Evolutionary conservation across 2,113 vertebrate species (phyloP).

Genomic region (Mormyrus iriodes): DNA sequence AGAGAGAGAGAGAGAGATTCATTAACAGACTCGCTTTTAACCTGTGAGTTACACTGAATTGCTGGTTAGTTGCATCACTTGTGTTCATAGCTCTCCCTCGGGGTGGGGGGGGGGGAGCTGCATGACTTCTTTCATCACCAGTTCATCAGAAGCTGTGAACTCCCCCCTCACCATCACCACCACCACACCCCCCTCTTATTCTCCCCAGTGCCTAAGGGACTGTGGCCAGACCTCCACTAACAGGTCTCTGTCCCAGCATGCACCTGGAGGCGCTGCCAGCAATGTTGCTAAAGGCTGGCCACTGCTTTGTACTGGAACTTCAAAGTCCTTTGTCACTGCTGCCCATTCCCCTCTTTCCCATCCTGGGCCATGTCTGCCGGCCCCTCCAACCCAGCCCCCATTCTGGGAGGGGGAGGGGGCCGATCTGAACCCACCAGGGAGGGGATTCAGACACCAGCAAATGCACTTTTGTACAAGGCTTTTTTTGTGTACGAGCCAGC

Average conservation of each 20-base stretch:
- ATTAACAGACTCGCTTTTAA: slow-evolving; percentile 25
- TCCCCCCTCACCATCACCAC: not conserved
- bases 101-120: slow-evolving; percentile 31
- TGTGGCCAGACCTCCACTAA: slow-evolving; percentile 8
- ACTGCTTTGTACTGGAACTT: slow-evolving; percentile 39
- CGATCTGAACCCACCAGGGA: not conserved
- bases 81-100: slow-evolving; percentile 23
- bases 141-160: slow-evolving; percentile 33
- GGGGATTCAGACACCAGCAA: not conserved
- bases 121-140: slow-evolving; percentile 43
- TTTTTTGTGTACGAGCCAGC: not conserved
- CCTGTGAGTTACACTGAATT: slow-evolving; percentile 41
- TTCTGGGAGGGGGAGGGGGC: not conserved
- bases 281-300: slow-evolving; percentile 9
- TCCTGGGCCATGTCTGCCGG: slow-evolving; percentile 13
- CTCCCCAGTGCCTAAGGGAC: slow-evolving; percentile 7
- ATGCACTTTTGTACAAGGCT: not conserved
- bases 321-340: slow-evolving; percentile 31
- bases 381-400: not conserved
- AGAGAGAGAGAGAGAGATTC: not conserved
- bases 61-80: slow-evolving; percentile 44
- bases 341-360: slow-evolving; percentile 13
- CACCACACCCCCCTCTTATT: not conserved
- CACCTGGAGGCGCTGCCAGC: not conserved
- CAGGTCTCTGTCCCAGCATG: slow-evolving; percentile 13